These are phyloP conservation scores for Scaptomyza flava DNA, from an alignment of 2,888 invertebrate species.

Conservation along the genomic window DNA sequence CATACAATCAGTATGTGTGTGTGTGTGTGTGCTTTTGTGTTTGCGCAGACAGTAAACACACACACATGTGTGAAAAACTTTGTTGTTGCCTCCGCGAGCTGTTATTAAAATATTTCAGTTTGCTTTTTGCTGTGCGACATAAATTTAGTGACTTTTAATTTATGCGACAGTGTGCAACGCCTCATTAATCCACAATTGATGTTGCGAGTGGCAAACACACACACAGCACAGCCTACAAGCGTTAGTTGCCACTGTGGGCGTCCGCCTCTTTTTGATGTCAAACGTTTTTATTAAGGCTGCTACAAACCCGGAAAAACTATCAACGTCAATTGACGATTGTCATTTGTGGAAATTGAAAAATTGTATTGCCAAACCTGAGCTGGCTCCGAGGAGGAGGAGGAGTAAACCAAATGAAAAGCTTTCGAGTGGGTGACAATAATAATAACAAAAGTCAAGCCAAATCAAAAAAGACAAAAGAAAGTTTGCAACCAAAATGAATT, in stretches of 20 bases:
- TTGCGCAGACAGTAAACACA: slow-evolving; percentile 65
- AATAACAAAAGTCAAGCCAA: slow-evolving; percentile 4
- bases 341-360: slow-evolving; percentile 74
- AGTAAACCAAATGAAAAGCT: slow-evolving; percentile 39
- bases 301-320: slow-evolving; percentile 68
- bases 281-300: slow-evolving; percentile 64
- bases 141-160: slow-evolving; percentile 42
- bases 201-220: slow-evolving; percentile 18
- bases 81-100: slow-evolving; percentile 15
- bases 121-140: slow-evolving; percentile 28
- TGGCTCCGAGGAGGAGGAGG: slow-evolving; percentile 3
- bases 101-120: slow-evolving; percentile 57
- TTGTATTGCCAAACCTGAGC: slow-evolving; percentile 41
- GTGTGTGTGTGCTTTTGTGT: slow-evolving; percentile 50
- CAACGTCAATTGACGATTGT: slow-evolving; percentile 67
- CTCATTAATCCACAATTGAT: slow-evolving; percentile 58
- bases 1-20: slow-evolving; percentile 9
- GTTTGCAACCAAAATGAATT: slow-evolving; percentile 49
- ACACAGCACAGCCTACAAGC: slow-evolving; percentile 14
- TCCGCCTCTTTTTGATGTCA: slow-evolving; percentile 48
- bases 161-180: slow-evolving; percentile 55
- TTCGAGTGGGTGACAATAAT: slow-evolving; percentile 30
- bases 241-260: slow-evolving; percentile 52
- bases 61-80: slow-evolving; percentile 56
- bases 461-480: slow-evolving; percentile 43